Base-by-base conservation (phyloP, 2,797 vertebrate genomes). In the Masticophis lateralis region DNA sequence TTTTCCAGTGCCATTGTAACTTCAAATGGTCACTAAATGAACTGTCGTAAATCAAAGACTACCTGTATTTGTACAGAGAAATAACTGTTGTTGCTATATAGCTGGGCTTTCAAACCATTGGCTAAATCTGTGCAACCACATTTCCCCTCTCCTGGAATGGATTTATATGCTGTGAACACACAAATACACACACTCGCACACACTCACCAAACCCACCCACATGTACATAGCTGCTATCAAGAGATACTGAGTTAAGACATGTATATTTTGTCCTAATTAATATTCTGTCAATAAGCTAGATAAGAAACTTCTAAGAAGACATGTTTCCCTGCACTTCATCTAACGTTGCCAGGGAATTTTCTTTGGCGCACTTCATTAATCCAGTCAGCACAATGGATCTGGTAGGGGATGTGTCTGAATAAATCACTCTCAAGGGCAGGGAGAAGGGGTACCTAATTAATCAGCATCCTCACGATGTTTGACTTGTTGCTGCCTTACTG, bases 381-480 rank as follows among this genome's bases (percentile, higher is more conserved):
- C 97, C 98, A 97, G 97, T 97, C 98, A 97, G 97, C 97, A 98
- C 98, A 98, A 98, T 98, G 98, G 97, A 97, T 98, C 97, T 96
- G 97, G 97, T 98, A 98, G 97, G 97, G 98, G 97, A 98, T 97
- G 97, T 97, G 98, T 97, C 97, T 97, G 97, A 97, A 97, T 98
- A 98, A 98, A 98, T 98, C 98, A 98, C 97, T 97, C 97, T 98
- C 98, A 98, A 98, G 97, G 97, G 96, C 97, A 97, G 97, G 96
- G 97, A 97, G 97, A 97, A 97, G 97, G 97, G 98, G 97, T 97
- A 97, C 97, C 97, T 98, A 98, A 98, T 98, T 98, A 98, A 98
- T 98, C 98, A 98, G 96, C 96, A 96, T 96, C 97, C 98, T 98
- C 98, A 98, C 98, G 98, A 97, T 98, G 98, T 98, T 98, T 98